Base-by-base conservation (phyloP, 2,888 invertebrate species). In the Odontothrips loti region DNA sequence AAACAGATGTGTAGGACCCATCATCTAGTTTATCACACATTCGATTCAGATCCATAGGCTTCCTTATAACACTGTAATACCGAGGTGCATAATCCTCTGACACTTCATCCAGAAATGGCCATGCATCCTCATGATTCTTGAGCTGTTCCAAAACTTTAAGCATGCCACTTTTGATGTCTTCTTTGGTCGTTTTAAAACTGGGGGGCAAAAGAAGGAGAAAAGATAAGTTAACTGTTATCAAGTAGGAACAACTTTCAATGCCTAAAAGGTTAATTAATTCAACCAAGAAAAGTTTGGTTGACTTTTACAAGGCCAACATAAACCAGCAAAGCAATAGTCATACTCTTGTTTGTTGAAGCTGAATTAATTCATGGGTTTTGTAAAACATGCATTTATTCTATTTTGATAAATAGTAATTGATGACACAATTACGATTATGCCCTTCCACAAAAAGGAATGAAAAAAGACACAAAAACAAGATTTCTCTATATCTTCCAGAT, bases 31-130 rank as follows among this genome's bases (percentile, higher is more conserved):
- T 92, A 84, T 95, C 94, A 86, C 96, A 96, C 94, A 97, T 96
- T 85, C 93, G 93, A 82, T 92, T 91, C 80, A 97, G 89, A 87
- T 96, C 96, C 96, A 97, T 96, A 0, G 97, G 97, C 84, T 92
- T 89, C 80, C 88, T 86, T 81, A 92, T 90, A 79, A 91, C 89
- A 82, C 90, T 89, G 85, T 90, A 91, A 84, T 92, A 92, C 68
- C 88, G 94, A 0, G 97, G 97, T 0, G 97, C 97, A 86, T 95
- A 95, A 86, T 95, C 95, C 86, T 97, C 96, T 85, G 96, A 95
- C 0, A 97, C 97, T 0, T 97, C 95, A 86, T 96, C 96, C 86
- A 95, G 91, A 88, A 98, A 97, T 0, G 97, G 97, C 97, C 97
- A 97, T 0, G 97, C 96, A 87, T 97, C 96, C 82, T 94, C 93